Evolutionary conservation across 1,140 invertebrate species (phyloP).

Genomic region (Brevipalpus yothersi): DNA sequence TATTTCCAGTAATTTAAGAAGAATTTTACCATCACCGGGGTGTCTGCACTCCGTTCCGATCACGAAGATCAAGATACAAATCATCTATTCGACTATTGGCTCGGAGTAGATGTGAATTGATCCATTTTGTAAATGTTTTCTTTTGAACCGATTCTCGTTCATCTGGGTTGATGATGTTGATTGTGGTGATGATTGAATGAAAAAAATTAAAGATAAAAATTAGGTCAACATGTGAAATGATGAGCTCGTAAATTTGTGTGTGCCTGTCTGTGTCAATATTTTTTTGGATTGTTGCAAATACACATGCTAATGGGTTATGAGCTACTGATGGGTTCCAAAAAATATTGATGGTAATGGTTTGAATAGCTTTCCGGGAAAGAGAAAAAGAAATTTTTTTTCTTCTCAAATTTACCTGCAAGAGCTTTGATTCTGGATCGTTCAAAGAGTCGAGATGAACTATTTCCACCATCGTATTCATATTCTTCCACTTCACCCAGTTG

Average conservation of each 20-base stretch:
- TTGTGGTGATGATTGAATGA: no score
- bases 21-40: slow-evolving; percentile 96
- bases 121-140: slow-evolving; percentile 99
- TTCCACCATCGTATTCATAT: slow-evolving; percentile 90
- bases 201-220: no score
- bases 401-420: slow-evolving; percentile 46
- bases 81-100: slow-evolving; percentile 84
- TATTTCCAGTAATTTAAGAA: slow-evolving; percentile 90
- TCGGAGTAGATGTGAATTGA: slow-evolving; percentile 92
- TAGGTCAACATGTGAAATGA: no score
- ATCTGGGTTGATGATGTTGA: slow-evolving; percentile 31
- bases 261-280: no score
- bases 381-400: no score
- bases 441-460: slow-evolving; percentile 90
- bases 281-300: no score
- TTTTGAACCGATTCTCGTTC: slow-evolving; percentile 99
- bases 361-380: no score
- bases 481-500: slow-evolving; percentile 71
- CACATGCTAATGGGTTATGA: no score
- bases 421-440: slow-evolving; percentile 96
- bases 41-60: no score
- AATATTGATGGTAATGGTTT: no score
- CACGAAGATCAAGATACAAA: slow-evolving; percentile 85
- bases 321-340: no score
- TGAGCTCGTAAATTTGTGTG: no score